Evolutionary conservation across 2,888 invertebrate species (phyloP), one percentile per base, ranked within the genome.

Genomic region (Erynnis tages): DNA sequence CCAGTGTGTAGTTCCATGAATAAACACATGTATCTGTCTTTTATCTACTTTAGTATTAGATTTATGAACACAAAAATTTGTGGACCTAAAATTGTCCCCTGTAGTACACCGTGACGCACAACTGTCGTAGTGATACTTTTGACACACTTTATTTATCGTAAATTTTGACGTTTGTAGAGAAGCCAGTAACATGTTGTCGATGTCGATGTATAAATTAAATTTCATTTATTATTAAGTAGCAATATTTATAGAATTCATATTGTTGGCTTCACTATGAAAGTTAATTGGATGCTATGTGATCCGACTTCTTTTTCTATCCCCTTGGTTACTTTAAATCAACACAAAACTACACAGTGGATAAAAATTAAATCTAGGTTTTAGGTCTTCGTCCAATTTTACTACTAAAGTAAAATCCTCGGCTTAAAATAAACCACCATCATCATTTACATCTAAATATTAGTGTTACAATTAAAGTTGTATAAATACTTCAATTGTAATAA

Each of bases 71-170:
- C 4, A 14, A 11, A 48, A 32, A 32, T 10, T 17, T 49, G 40
- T 49, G 48, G 32, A 40, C 17, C 25, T 25, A 49, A 14, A 11
- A 17, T 14, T 23, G 29, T 32, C 40, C 40, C 48, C 13, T 32
- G 40, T 49, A 49, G 48, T 34, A 23, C 23, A 25, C 30, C 48
- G 48, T 49, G 40, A 3, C 30, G 48, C 48, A 40, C 49, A 53
- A 41, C 53, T 50, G 53, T 57, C 50, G 14, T 48, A 38, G 47
- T 30, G 19, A 19, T 14, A 38, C 10, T 29, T 4, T 38, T 7
- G 38, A 32, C 32, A 29, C 25, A n/a, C 14, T 30, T 6, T 2
- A 13, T 30, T 13, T 13, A n/a, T 11, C 4, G 30, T 30, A 10
- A 5, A 13, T 30, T 6, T 30, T 30, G 2, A 30, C 11, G 1